Conservation (phyloP, 2,113 vertebrate genomes). For the Potamarius usumacintae region DNA sequence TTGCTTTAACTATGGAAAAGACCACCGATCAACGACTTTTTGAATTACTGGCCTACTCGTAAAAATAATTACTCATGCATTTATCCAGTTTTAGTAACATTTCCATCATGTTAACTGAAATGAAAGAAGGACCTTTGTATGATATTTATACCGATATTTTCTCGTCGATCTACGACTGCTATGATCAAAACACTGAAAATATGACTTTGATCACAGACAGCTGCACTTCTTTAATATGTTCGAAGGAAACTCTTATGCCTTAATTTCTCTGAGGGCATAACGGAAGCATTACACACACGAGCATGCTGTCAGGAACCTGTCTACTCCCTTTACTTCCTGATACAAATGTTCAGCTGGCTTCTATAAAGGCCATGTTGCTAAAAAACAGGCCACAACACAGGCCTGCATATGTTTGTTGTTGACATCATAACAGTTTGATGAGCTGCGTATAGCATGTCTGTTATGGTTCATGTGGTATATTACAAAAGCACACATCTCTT, state of each 20-base stretch:
- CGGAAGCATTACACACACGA: conserved; percentile 40
- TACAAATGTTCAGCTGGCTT: conserved; percentile 28
- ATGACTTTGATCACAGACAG: neutral
- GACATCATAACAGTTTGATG: conserved; percentile 49
- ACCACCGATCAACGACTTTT: neutral
- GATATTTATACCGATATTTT: neutral
- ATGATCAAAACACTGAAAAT: conserved; percentile 15
- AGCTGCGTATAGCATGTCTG: conserved; percentile 21
- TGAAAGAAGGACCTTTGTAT: neutral
- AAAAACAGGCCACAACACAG: conserved; percentile 32
- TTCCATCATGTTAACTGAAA: neutral
- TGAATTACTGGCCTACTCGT: neutral
- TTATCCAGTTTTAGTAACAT: neutral
- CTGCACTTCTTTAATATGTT: conserved; percentile 21
- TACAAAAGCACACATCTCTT: conserved; percentile 36
- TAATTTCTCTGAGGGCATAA: conserved; percentile 38
- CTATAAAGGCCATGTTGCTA: conserved; percentile 31
- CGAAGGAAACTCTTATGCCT: conserved; percentile 25
- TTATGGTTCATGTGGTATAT: conserved; percentile 4
- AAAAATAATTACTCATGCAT: neutral
- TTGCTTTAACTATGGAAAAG: neutral
- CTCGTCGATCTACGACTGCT: neutral
- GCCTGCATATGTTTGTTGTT: conserved; percentile 41
- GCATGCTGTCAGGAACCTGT: conserved; percentile 32
- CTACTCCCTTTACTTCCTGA: conserved; percentile 30